phyloP scores from a whole-genome alignment of 1,140 invertebrate species.

The Pogonus chalceus region DNA sequence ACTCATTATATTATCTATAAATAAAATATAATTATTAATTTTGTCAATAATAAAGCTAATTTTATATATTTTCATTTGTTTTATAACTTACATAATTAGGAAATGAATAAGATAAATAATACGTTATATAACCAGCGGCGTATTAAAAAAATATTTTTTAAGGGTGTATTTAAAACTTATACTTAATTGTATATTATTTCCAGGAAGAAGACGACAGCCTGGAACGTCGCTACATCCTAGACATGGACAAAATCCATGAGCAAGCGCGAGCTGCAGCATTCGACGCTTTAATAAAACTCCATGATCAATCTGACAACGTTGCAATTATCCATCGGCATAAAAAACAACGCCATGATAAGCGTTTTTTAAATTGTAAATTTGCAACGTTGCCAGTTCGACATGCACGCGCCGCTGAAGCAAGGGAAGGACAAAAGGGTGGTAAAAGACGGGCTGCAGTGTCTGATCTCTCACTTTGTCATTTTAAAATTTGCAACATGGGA shows the following conservation, averaged over 20 bases:
- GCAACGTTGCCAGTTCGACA: neutral
- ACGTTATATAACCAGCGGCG: too few relatives aligned
- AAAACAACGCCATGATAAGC: neutral
- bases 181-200: too few relatives aligned
- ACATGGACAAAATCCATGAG: neutral
- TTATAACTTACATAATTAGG: too few relatives aligned
- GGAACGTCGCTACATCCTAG: neutral
- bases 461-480: constrained; percentile 50
- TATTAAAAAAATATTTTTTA: too few relatives aligned
- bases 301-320: neutral
- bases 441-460: constrained; percentile 28
- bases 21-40: too few relatives aligned
- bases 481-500: constrained; percentile 54
- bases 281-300: neutral
- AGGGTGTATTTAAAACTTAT: too few relatives aligned
- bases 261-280: neutral
- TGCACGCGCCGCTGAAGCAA: neutral
- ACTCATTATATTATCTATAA: too few relatives aligned
- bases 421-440: neutral
- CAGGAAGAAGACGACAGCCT: too few relatives aligned
- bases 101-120: too few relatives aligned
- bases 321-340: neutral
- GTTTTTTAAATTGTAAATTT: neutral
- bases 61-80: too few relatives aligned
- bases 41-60: too few relatives aligned